These are phyloP conservation scores for Odontothrips loti DNA, from an alignment of 2,888 invertebrate species.

Conservation along the genomic window DNA sequence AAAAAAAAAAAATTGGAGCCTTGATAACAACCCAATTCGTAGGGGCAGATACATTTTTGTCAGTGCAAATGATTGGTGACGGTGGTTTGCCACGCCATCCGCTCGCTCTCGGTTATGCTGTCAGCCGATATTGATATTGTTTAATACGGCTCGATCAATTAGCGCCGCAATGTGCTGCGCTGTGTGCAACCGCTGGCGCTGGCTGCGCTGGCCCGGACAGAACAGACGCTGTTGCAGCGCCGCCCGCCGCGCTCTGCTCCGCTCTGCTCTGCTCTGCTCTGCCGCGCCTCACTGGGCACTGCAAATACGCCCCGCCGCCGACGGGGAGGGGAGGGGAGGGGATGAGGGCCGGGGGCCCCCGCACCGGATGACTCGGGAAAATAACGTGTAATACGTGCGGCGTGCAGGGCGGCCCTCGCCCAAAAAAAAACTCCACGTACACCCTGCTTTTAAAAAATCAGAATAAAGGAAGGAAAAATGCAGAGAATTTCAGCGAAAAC, in stretches of 20 bases:
- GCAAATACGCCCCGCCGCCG: not conserved
- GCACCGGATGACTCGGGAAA: too few relatives aligned
- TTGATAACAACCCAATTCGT: too few relatives aligned
- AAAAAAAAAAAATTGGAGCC: too few relatives aligned
- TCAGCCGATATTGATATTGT: not conserved
- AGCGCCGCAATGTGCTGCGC: not conserved
- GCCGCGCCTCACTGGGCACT: not conserved
- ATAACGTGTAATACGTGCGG: too few relatives aligned
- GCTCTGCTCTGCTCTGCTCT: not conserved
- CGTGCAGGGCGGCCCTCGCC: too few relatives aligned
- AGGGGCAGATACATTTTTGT: too few relatives aligned
- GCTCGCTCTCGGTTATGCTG: not conserved
- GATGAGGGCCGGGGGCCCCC: not conserved
- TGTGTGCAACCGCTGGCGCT: not conserved
- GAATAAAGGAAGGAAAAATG: too few relatives aligned
- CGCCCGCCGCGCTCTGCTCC: not conserved
- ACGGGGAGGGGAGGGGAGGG: not conserved
- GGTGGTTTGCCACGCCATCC: too few relatives aligned
- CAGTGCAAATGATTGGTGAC: not conserved
- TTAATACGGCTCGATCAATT: conserved; percentile 9
- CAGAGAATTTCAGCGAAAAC: too few relatives aligned
- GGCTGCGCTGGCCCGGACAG: not conserved
- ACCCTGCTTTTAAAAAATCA: too few relatives aligned
- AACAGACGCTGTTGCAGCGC: not conserved
- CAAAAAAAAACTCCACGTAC: too few relatives aligned